Evolutionary conservation across 92 coral and sea anemone genomes (phyloP), one percentile per base, ranked within the genome.

Genomic region (Ricordea florida): DNA sequence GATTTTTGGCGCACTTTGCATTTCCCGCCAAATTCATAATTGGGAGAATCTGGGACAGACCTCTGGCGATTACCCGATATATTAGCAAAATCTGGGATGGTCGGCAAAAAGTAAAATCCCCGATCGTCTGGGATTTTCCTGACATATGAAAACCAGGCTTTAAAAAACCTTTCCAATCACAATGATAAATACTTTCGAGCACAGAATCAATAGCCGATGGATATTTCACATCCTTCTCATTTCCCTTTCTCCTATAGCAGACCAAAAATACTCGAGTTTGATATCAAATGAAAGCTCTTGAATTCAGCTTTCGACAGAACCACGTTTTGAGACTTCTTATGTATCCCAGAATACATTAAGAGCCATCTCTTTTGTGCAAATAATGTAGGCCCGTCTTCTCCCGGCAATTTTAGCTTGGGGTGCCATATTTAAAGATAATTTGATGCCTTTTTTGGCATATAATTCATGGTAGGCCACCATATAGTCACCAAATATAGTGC

Each of bases 371-470:
- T 41, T 11, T 63, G 22, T 11, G 3, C 13, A 62, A 62, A 41
- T 41, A 63, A 41, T 26, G 38, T 63, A 63, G 26, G 70, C 37
- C 40, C 70, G 35, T 63, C 70, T 43, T 26, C 55, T 63, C 70
- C 37, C 40, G 53, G 56, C 36, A 63, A 42, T 40, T 63, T 63
- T 42, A 55, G 70, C 21, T 63, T 41, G 1, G 70, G 55, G 70
- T 41, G 70, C 70, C 70, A 63, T 63, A 63, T 42, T 42, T 41
- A 11, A 61, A 61, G 68, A 61, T 50, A 61, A 61, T 61, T 61
- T 38, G 68, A 61, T 61, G 68, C 68, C 68, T 21, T 37, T 36
- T 61, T 61, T n/a, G n/a, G n/a, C n/a, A n/a, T n/a, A n/a, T n/a
- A n/a, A n/a, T n/a, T n/a, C n/a, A n/a, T n/a, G n/a, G n/a, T n/a